Percentiles rank a stretch among this genome's conserved stretches.
Evolutionary conservation across 2,113 vertebrate species (phyloP).

Genomic region (Osmerus eperlanus): DNA sequence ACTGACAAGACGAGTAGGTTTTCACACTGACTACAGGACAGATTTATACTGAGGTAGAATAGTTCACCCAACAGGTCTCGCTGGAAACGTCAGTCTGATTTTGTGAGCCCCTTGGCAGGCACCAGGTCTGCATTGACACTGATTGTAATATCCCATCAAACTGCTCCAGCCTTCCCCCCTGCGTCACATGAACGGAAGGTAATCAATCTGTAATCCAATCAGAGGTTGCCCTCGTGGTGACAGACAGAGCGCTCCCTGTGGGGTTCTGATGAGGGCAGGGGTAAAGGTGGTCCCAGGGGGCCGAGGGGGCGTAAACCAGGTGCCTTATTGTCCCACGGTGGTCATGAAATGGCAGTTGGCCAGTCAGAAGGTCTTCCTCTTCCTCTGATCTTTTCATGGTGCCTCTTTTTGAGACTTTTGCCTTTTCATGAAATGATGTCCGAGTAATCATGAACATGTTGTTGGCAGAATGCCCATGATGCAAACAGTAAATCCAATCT

Average conservation of each 20-base stretch:
- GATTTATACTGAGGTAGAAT: conserved; percentile 26
- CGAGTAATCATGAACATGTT: too few relatives aligned
- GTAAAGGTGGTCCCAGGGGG: conserved; percentile 66
- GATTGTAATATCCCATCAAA: conserved; percentile 83
- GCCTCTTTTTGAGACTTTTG: too few relatives aligned
- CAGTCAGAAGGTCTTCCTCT: too few relatives aligned
- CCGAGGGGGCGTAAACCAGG: conserved; percentile 38
- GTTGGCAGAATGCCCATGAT: too few relatives aligned
- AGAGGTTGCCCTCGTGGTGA: conserved; percentile 71
- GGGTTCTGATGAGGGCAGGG: conserved; percentile 74
- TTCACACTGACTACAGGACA: background rate
- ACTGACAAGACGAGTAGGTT: too few relatives aligned
- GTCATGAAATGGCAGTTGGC: too few relatives aligned
- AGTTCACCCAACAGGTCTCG: conserved; percentile 6
- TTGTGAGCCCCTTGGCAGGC: conserved; percentile 55
- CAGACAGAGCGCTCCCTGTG: conserved; percentile 75
- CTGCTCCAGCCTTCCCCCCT: conserved; percentile 60
- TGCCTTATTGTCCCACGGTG: too few relatives aligned
- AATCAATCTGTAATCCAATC: conserved; percentile 86
- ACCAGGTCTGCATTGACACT: conserved; percentile 69
- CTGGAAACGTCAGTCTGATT: conserved; percentile 59
- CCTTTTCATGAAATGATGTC: too few relatives aligned
- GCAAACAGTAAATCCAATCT: too few relatives aligned
- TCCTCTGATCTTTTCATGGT: too few relatives aligned
- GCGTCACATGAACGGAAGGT: conserved; percentile 70